phyloP scores from a whole-genome alignment of 1,140 invertebrate species.

The Leptinotarsa lineolata region DNA sequence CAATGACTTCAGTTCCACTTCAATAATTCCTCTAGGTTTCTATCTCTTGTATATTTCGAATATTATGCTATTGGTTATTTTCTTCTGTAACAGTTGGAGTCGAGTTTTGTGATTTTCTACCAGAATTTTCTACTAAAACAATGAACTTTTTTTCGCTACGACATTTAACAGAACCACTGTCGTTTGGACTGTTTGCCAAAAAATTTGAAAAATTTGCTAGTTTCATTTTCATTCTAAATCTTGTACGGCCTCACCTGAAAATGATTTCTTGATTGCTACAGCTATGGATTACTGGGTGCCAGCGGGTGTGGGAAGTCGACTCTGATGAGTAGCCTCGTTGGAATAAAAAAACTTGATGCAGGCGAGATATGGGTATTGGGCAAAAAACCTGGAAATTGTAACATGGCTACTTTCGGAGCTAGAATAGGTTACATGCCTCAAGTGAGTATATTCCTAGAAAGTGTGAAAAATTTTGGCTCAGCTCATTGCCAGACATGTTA shows the following conservation, averaged over 20 bases:
- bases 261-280: conserved; percentile 50
- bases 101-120: no score
- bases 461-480: background rate
- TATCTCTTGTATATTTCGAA: no score
- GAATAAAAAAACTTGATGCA: conserved; percentile 71
- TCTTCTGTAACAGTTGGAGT: no score
- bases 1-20: no score
- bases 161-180: no score
- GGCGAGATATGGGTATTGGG: conserved; percentile 82
- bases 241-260: background rate
- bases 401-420: conserved; percentile 77
- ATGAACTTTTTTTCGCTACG: no score
- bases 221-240: background rate
- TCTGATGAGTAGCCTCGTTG: conserved; percentile 83
- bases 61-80: no score
- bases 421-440: conserved; percentile 86
- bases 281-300: conserved; percentile 84
- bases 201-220: no score
- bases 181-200: no score
- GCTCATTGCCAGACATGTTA: background rate
- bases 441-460: conserved; percentile 52
- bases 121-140: no score
- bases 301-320: conserved; percentile 88
- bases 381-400: conserved; percentile 70
- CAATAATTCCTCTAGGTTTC: no score